Evolutionary conservation across 2,113 vertebrate species (phyloP).

Genomic region (Tetrax tetrax): DNA sequence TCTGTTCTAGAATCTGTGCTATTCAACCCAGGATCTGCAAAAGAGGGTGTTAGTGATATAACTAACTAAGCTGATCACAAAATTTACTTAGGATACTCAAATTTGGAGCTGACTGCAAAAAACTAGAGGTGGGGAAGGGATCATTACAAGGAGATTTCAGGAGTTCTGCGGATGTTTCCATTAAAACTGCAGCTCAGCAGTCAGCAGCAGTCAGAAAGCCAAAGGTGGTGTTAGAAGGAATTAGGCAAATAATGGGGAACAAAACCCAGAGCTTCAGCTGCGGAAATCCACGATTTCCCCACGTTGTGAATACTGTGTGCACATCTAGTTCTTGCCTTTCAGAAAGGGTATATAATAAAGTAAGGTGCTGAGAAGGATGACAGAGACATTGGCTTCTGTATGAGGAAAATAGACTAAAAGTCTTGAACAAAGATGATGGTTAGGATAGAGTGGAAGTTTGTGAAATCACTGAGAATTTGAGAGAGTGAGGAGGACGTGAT

Average conservation of each 20-base stretch:
- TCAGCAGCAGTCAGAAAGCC: background rate
- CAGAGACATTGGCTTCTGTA: background rate
- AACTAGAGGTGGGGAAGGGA: background rate
- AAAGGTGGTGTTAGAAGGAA: background rate
- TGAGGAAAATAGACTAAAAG: background rate
- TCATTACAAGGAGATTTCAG: background rate
- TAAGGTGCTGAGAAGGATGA: background rate
- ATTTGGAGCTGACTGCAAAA: background rate
- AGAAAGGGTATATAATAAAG: background rate
- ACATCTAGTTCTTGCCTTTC: background rate
- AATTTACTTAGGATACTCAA: background rate
- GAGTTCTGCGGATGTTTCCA: background rate
- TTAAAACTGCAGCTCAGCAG: background rate
- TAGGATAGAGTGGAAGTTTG: background rate
- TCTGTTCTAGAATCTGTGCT: background rate
- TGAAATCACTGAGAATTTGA: background rate
- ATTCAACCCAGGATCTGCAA: background rate
- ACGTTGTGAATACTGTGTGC: accelerated
- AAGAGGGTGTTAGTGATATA: background rate
- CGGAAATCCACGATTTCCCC: background rate
- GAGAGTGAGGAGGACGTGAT: background rate
- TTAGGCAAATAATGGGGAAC: background rate
- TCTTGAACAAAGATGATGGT: background rate
- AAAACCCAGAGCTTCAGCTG: slow-evolving; percentile 15
- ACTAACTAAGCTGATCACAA: background rate